A percentile compares a stretch with the other conserved stretches of the same genome.
phyloP scores from a whole-genome alignment of 2,113 vertebrate genomes.

The Saguinus midas region DNA sequence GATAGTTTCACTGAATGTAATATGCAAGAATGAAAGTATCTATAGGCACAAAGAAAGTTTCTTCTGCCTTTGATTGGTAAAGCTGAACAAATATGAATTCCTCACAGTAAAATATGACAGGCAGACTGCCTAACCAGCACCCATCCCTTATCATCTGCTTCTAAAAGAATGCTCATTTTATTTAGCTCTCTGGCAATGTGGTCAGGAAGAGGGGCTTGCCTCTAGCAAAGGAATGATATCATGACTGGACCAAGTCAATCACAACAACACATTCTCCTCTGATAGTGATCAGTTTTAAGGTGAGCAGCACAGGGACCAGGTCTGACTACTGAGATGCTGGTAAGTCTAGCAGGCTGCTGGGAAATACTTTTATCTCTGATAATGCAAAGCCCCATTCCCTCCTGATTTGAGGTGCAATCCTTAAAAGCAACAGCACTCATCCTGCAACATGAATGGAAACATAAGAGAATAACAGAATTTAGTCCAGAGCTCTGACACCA shows the following conservation, averaged over 20 bases:
- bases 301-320: neutral
- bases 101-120: neutral
- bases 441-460: neutral
- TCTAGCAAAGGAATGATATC: neutral
- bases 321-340: neutral
- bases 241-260: neutral
- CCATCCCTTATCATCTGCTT: neutral
- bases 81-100: neutral
- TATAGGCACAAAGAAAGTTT: neutral
- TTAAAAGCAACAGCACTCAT: neutral
- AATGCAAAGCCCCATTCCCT: neutral
- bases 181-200: neutral
- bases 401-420: neutral
- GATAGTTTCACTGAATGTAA: neutral
- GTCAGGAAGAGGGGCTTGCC: neutral
- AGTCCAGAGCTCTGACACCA: neutral
- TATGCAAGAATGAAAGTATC: conserved; percentile 17
- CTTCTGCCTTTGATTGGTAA: neutral
- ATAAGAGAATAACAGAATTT: neutral
- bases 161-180: neutral
- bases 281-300: neutral
- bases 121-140: neutral
- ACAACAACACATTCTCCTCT: neutral
- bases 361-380: neutral
- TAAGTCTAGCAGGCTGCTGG: neutral